Percentiles rank a stretch among this genome's conserved stretches.
phyloP scores from a whole-genome alignment of 2,113 vertebrate species.

The Tympanuchus pallidicinctus region DNA sequence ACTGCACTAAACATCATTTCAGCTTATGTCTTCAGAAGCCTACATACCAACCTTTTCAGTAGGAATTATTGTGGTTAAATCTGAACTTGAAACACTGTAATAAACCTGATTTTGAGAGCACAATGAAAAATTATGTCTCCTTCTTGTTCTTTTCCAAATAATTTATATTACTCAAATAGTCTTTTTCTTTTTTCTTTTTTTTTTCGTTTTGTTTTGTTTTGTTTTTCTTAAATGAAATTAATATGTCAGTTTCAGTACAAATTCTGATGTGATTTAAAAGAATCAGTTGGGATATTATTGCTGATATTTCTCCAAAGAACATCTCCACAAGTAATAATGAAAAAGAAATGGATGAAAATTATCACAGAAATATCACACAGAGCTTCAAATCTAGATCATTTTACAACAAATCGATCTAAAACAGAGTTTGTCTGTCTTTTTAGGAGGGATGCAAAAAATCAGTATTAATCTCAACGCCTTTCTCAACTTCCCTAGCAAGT shows the following conservation, averaged over 20 bases:
- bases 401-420: not conserved
- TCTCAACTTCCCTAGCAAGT: not conserved
- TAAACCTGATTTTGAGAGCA: not conserved
- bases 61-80: not conserved
- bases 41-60: not conserved
- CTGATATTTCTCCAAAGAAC: not conserved
- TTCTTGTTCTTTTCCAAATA: not conserved
- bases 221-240: not conserved
- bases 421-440: not conserved
- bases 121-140: too few species aligned
- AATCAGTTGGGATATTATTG: not conserved
- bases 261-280: not conserved
- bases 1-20: not conserved
- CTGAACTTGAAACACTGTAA: not conserved
- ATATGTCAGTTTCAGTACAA: not conserved
- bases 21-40: not conserved
- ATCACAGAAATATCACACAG: not conserved
- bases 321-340: not conserved
- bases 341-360: not conserved
- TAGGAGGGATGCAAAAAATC: not conserved
- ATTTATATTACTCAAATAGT: not conserved
- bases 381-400: not conserved
- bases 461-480: not conserved
- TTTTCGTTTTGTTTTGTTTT: too few species aligned
- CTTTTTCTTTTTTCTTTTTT: too few species aligned